A percentile compares a stretch with the other conserved stretches of the same genome.
phyloP scores from a whole-genome alignment of 2,888 invertebrate species.

The Antheraea yamamai region DNA sequence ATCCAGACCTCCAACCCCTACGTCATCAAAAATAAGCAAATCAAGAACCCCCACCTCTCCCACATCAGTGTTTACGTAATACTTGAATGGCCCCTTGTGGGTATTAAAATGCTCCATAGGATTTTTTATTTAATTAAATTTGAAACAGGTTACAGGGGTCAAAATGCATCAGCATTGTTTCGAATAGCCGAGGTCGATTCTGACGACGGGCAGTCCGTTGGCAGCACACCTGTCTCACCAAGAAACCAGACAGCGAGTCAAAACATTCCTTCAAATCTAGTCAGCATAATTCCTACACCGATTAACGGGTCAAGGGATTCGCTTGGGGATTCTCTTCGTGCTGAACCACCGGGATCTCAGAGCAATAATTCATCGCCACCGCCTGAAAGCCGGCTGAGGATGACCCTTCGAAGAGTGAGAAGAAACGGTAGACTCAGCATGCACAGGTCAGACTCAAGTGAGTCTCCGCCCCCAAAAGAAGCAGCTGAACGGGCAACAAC shows the following conservation, averaged over 20 bases:
- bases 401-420: constrained; percentile 50
- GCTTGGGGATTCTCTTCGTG: constrained; percentile 61
- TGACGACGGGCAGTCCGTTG: constrained; percentile 82
- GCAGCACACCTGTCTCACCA: constrained; percentile 69
- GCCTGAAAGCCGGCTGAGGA: constrained; percentile 48
- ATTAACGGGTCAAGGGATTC: constrained; percentile 81
- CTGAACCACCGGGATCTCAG: constrained; percentile 53
- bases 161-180: constrained; percentile 68
- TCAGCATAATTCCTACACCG: constrained; percentile 83
- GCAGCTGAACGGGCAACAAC: constrained; percentile 46
- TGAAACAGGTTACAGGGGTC: constrained; percentile 70
- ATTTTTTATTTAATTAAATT: constrained; percentile 7
- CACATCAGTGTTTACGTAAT: no score
- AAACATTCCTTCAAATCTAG: constrained; percentile 65
- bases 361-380: constrained; percentile 49
- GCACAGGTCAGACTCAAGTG: constrained; percentile 68
- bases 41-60: no score
- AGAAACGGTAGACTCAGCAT: constrained; percentile 59
- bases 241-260: constrained; percentile 50
- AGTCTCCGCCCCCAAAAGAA: constrained; percentile 66
- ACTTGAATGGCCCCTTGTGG: not conserved
- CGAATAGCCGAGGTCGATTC: constrained; percentile 83
- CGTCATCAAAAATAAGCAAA: no score
- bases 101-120: not conserved
- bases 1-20: no score